phyloP scores from a whole-genome alignment of 2,888 invertebrate species.

The Dorcus parallelipipedus region DNA sequence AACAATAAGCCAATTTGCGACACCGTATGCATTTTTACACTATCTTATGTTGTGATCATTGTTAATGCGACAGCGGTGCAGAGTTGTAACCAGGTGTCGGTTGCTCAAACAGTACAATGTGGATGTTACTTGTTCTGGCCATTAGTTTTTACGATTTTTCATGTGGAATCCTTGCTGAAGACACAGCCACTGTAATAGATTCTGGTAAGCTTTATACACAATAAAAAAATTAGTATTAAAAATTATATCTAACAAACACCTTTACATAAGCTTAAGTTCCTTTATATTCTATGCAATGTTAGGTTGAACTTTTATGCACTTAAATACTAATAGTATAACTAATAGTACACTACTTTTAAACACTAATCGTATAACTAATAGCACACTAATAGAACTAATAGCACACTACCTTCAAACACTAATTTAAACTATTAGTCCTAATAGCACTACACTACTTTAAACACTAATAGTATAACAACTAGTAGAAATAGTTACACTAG shows the following conservation, averaged over 20 bases:
- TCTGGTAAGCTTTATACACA: slow-evolving; percentile 15
- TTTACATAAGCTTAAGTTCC: background rate
- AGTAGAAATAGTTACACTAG: too few species aligned
- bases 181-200: slow-evolving; percentile 27
- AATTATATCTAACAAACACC: too few species aligned
- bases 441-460: too few species aligned
- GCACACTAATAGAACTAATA: too few species aligned
- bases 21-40: slow-evolving; percentile 23
- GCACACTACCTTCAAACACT: too few species aligned
- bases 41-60: slow-evolving; percentile 5
- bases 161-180: slow-evolving; percentile 40
- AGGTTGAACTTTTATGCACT: too few species aligned
- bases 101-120: slow-evolving; percentile 22
- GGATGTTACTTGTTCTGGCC: slow-evolving; percentile 45
- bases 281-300: background rate
- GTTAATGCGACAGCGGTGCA: background rate
- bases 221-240: too few species aligned
- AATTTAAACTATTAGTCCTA: too few species aligned
- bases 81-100: background rate
- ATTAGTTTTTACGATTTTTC: slow-evolving; percentile 39
- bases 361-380: too few species aligned
- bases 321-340: too few species aligned
- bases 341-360: too few species aligned
- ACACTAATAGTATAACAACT: too few species aligned
- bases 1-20: slow-evolving; percentile 34